phyloP scores from a whole-genome alignment of 2,797 vertebrate genomes.

The Saguinus oedipus region DNA sequence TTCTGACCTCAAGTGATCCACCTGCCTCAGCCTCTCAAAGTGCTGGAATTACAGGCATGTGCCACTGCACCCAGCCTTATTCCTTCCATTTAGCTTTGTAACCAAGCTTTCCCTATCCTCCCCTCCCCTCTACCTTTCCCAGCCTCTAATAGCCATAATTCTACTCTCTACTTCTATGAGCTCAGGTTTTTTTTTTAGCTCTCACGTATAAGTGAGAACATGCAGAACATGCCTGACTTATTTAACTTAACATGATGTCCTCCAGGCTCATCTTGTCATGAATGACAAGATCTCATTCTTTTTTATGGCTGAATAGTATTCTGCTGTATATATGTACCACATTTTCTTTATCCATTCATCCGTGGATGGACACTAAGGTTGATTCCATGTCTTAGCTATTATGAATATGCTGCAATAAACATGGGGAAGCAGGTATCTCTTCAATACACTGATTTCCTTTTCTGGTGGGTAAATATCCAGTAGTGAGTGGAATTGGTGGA shows the following conservation, averaged over 20 bases:
- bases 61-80: not conserved
- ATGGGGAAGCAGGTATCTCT: not conserved
- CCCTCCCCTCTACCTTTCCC: not conserved
- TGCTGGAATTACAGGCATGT: not conserved
- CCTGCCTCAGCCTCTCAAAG: not conserved
- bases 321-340: not conserved
- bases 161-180: not conserved
- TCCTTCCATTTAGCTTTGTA: not conserved
- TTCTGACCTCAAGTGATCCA: not conserved
- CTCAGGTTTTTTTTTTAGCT: not conserved
- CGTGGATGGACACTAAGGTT: not conserved
- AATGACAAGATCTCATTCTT: not conserved
- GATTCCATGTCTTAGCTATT: not conserved
- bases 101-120: not conserved
- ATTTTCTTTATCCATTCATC: not conserved
- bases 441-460: not conserved
- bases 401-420: not conserved
- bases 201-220: not conserved
- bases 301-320: not conserved
- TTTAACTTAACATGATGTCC: not conserved
- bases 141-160: not conserved
- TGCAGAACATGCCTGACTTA: not conserved
- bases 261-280: not conserved
- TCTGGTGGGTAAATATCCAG: not conserved
- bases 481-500: not conserved